Evolutionary conservation across 1,140 invertebrate genomes (phyloP), one percentile per base, ranked within the genome.

Genomic region (Homarus americanus): DNA sequence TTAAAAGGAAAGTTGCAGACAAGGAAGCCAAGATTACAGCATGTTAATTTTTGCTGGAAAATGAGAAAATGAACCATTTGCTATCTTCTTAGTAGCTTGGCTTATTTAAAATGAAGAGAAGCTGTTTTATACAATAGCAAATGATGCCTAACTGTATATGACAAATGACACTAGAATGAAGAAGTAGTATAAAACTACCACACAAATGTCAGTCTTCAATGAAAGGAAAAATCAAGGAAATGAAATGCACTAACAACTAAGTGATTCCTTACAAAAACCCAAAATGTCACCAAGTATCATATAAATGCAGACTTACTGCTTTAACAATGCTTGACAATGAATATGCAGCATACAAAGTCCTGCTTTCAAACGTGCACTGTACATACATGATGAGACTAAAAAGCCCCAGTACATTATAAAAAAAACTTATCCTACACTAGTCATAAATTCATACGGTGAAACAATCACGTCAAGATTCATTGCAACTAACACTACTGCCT

Each of bases 401-500:
- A 53, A 63, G 82, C 73, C 69, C 78, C 80, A 76, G 69, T 83
- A 72, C 32, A 76, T 72, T 44, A 83, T 49, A 90, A 83, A 76
- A 83, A 76, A 78, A 58, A 89, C 66, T 75, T 75, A 90, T 78
- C 36, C 88, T 90, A 90, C 63, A 36, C 88, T 90, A 90, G 69
- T 58, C 76, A 24, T 90, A 90, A 90, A 72, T 90, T 83, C 69
- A 72, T 49, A 83, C 69, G 44, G 69, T 83, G 72, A 83, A 76
- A 66, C 80, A 76, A 78, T 90, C 88, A 63, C 28, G 79, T 82
- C 79, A 82, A 89, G 87, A 82, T 89, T 58, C 79, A 90, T 66
- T 83, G 80, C 72, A 83, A 83, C 88, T 90, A 90, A 76, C 73
- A 90, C 88, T 90, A 84, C 88, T 58, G 76, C 86, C 86, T 83